A percentile compares a stretch with the other conserved stretches of the same genome.
phyloP scores from a whole-genome alignment of 1,140 invertebrate species.

The Calephelis nemesis region DNA sequence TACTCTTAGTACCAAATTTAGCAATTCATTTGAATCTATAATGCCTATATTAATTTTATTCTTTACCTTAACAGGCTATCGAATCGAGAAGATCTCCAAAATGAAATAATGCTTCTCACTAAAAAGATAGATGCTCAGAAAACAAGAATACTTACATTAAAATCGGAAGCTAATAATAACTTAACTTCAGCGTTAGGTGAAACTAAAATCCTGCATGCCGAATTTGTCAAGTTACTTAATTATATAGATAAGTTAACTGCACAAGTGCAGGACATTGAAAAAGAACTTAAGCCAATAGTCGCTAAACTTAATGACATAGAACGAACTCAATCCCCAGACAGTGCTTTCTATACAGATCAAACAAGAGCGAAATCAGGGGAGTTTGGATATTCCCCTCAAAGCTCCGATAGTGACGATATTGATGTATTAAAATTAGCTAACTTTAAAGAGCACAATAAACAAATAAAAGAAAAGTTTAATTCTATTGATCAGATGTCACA shows the following conservation, averaged over 20 bases:
- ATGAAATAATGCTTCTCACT: slow-evolving; percentile 85
- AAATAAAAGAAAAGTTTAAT: slow-evolving; percentile 72
- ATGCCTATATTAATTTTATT: neutral
- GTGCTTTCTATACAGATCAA: slow-evolving; percentile 67
- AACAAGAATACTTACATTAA: slow-evolving; percentile 82
- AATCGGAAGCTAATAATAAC: slow-evolving; percentile 83
- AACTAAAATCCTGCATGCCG: slow-evolving; percentile 82
- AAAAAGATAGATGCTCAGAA: slow-evolving; percentile 83
- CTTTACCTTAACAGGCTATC: slow-evolving; percentile 79
- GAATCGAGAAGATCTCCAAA: slow-evolving; percentile 90
- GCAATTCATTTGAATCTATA: no score
- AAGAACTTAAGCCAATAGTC: slow-evolving; percentile 80
- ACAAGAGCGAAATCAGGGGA: slow-evolving; percentile 72
- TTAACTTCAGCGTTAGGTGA: slow-evolving; percentile 82
- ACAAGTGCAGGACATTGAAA: slow-evolving; percentile 81
- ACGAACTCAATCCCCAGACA: slow-evolving; percentile 67
- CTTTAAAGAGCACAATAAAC: slow-evolving; percentile 65
- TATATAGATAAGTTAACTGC: slow-evolving; percentile 81
- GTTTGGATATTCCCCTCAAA: slow-evolving; percentile 75
- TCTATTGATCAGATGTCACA: slow-evolving; percentile 81
- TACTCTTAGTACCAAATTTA: no score
- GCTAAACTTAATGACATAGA: slow-evolving; percentile 71
- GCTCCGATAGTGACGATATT: slow-evolving; percentile 72
- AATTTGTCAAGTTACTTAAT: slow-evolving; percentile 81
- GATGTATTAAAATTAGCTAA: slow-evolving; percentile 59